Percentiles rank a stretch among this genome's conserved stretches.
Conservation (phyloP, 2,113 vertebrate species). For the Coptodon rendalli region DNA sequence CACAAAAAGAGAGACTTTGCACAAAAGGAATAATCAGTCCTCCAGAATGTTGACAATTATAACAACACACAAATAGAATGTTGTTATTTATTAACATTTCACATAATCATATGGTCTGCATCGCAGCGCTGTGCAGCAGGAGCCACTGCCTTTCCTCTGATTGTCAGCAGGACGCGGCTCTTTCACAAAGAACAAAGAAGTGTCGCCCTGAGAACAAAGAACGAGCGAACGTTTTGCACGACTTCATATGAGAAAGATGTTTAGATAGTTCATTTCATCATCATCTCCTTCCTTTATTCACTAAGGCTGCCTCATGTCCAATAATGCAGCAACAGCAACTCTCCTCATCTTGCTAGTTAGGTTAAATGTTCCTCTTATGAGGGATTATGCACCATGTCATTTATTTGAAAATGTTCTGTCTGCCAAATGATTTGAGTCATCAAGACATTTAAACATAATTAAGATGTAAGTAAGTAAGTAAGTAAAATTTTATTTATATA, state of each 20-base stretch:
- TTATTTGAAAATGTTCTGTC: background rate
- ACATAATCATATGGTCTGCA: background rate
- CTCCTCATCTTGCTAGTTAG: background rate
- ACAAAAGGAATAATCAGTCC: background rate
- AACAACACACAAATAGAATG: background rate
- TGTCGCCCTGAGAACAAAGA: background rate
- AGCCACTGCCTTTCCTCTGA: accelerated
- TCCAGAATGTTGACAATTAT: background rate
- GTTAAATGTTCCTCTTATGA: background rate
- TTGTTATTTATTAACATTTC: background rate
- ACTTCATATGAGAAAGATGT: accelerated
- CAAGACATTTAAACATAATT: background rate
- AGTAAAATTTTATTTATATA: too few relatives aligned
- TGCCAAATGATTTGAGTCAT: background rate
- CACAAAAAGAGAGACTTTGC: background rate
- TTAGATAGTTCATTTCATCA: background rate
- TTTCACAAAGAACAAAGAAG: background rate
- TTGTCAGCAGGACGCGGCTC: background rate
- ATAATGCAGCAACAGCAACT: background rate
- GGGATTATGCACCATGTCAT: background rate
- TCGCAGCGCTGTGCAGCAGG: accelerated
- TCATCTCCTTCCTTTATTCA: background rate
- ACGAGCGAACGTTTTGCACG: background rate
- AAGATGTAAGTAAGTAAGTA: background rate
- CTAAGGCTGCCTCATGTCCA: background rate